These are phyloP conservation scores for Pristionchus japonicus DNA, from an alignment of 2,888 invertebrate genomes.

Conservation along the genomic window DNA sequence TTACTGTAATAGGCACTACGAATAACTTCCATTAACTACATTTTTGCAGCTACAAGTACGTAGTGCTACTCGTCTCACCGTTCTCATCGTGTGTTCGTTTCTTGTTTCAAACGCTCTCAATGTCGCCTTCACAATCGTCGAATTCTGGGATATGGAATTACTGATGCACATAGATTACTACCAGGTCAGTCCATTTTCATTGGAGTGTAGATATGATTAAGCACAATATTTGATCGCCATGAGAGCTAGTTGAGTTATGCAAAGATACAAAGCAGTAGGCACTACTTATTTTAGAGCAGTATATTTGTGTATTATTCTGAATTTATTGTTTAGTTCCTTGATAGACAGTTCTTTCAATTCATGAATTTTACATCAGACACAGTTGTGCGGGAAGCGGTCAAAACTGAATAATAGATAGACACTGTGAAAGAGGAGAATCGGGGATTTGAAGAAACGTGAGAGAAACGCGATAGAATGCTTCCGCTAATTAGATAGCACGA, in stretches of 20 bases:
- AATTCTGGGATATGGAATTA: slow-evolving; percentile 65
- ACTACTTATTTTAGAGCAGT: too few relatives aligned
- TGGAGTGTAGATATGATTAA: too few relatives aligned
- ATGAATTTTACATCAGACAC: background rate
- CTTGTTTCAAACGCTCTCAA: slow-evolving; percentile 70
- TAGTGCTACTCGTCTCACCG: slow-evolving; percentile 71
- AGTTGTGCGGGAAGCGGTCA: background rate
- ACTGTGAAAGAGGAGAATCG: background rate
- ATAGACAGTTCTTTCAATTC: background rate
- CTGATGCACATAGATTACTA: background rate
- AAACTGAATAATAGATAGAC: background rate
- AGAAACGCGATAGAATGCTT: background rate
- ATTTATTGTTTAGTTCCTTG: background rate
- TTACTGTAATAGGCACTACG: background rate
- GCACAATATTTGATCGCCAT: too few relatives aligned
- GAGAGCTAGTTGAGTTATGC: too few relatives aligned
- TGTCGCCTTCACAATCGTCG: slow-evolving; percentile 61
- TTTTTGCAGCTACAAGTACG: slow-evolving; percentile 68
- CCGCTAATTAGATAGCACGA: background rate
- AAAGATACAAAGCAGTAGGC: too few relatives aligned
- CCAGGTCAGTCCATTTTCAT: background rate
- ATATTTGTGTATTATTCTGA: background rate
- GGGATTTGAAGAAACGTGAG: background rate
- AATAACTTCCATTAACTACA: background rate
- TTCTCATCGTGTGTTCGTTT: slow-evolving; percentile 73